Conservation (phyloP, 1,140 invertebrate genomes). For the Cherax quadricarinatus region DNA sequence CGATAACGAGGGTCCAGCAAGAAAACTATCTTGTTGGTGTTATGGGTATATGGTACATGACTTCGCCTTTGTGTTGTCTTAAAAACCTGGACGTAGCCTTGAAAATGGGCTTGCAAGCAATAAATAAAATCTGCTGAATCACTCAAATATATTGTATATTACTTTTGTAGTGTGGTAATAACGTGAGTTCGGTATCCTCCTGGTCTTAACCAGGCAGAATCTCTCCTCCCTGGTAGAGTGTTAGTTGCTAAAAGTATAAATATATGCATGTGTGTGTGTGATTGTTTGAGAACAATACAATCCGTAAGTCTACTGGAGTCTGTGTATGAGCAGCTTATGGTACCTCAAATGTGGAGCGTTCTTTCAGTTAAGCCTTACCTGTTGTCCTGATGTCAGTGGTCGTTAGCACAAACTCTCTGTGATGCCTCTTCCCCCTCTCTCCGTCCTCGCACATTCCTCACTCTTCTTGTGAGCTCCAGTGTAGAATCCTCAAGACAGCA, state of each 20-base stretch:
- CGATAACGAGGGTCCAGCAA: no score
- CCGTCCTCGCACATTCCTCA: constrained; percentile 20
- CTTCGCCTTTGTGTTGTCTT: no score
- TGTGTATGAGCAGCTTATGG: background rate
- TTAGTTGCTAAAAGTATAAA: background rate
- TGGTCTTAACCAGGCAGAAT: no score
- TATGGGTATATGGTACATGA: no score
- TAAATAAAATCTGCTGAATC: no score
- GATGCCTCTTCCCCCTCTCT: constrained; percentile 53
- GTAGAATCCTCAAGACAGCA: constrained; percentile 7
- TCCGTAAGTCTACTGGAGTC: background rate
- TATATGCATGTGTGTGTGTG: background rate
- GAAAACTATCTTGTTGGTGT: no score
- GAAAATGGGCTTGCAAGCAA: no score
- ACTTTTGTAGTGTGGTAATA: no score
- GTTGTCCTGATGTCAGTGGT: constrained; percentile 20
- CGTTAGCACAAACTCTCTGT: constrained; percentile 1
- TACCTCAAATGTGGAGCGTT: constrained; percentile 26
- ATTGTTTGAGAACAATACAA: background rate
- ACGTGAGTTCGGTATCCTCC: no score
- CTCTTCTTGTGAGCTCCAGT: constrained; percentile 23
- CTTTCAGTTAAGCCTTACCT: constrained; percentile 31
- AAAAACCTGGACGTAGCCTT: no score
- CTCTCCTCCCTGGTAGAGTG: no score
- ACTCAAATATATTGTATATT: no score